phyloP scores from a whole-genome alignment of 2,888 invertebrate genomes.

The Mesodorylaimus sp. region DNA sequence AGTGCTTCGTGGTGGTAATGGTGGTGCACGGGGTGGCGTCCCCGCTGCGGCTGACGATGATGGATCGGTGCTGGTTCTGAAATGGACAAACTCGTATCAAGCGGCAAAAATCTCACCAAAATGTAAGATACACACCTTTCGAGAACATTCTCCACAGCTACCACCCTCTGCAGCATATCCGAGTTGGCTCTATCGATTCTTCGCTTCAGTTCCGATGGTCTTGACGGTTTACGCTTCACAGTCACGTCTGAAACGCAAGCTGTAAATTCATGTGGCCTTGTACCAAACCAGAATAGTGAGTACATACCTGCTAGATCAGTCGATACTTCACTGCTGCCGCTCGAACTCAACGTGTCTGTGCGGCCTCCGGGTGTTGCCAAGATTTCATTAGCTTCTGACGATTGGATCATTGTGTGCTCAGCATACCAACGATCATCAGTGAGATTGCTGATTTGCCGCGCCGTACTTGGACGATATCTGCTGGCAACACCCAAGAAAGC shows the following conservation, averaged over 20 bases:
- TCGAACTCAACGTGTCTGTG: conserved; percentile 10
- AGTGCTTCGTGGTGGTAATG: too few relatives aligned
- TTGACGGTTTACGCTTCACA: neutral
- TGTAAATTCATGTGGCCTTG: too few relatives aligned
- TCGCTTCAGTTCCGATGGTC: neutral
- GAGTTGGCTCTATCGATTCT: neutral
- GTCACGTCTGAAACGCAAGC: too few relatives aligned
- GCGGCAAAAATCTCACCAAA: too few relatives aligned
- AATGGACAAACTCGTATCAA: too few relatives aligned
- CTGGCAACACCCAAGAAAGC: neutral
- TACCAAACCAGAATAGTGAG: too few relatives aligned
- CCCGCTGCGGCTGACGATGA: too few relatives aligned
- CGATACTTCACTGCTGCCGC: conserved; percentile 3
- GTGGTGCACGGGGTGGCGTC: too few relatives aligned
- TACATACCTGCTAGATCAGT: too few relatives aligned
- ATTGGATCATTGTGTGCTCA: neutral
- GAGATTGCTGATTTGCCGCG: neutral
- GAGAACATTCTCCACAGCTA: neutral
- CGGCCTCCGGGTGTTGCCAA: too few relatives aligned
- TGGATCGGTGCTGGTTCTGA: too few relatives aligned
- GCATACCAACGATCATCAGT: neutral
- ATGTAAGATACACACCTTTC: neutral
- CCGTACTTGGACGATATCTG: neutral
- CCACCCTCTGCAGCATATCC: neutral
- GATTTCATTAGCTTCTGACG: too few relatives aligned